Evolutionary conservation across 1,140 invertebrate genomes (phyloP).

Genomic region (Dendrolimus kikuchii): DNA sequence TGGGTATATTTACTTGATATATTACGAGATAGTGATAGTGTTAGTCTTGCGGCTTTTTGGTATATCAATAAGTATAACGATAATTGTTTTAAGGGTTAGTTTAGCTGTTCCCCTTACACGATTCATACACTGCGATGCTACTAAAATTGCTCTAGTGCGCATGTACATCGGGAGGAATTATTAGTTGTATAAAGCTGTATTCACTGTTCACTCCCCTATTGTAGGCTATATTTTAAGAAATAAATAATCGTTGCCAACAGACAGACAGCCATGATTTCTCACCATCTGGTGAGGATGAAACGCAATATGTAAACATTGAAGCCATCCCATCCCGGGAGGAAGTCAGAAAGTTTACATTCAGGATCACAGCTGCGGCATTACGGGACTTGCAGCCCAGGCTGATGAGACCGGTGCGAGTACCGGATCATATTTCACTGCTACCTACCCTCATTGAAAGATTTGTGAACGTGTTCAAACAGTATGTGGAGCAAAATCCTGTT

Average conservation of each 20-base stretch:
- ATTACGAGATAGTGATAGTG: too few species aligned
- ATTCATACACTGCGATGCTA: background rate
- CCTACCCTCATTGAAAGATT: conserved; percentile 88
- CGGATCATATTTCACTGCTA: conserved; percentile 84
- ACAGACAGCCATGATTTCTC: conserved; percentile 83
- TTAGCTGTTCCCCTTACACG: too few species aligned
- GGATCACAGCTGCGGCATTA: conserved; percentile 85
- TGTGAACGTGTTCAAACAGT: conserved; percentile 85
- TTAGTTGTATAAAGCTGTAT: too few species aligned
- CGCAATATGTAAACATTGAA: conserved; percentile 88
- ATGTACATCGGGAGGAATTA: too few species aligned
- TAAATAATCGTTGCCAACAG: conserved; percentile 31
- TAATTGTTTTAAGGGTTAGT: too few species aligned
- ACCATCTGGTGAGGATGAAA: conserved; percentile 73
- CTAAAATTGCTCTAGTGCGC: too few species aligned
- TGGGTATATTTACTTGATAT: too few species aligned
- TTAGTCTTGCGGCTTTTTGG: too few species aligned
- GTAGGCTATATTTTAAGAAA: background rate
- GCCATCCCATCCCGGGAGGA: conserved; percentile 77
- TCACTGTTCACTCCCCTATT: background rate
- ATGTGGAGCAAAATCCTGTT: conserved; percentile 81
- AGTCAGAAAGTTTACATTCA: conserved; percentile 76
- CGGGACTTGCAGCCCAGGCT: conserved; percentile 86
- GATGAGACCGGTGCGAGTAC: conserved; percentile 80
- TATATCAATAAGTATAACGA: too few species aligned